These are phyloP conservation scores for Lagorchestes hirsutus DNA, from an alignment of 2,797 vertebrate genomes.

Conservation along the genomic window DNA sequence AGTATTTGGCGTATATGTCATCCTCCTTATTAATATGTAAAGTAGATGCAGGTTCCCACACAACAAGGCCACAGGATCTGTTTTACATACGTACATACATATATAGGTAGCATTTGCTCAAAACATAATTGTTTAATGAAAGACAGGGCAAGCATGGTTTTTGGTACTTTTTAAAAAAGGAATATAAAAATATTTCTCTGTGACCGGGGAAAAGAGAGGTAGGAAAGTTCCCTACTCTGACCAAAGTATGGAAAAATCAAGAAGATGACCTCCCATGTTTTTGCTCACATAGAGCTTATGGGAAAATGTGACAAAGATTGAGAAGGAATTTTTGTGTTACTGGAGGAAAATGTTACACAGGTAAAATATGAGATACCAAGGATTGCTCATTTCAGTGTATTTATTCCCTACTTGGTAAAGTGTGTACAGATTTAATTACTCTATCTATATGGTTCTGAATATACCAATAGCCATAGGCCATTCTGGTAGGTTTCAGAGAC, in stretches of 20 bases:
- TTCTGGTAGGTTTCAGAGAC: conserved; percentile 15
- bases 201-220: background rate
- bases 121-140: background rate
- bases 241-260: background rate
- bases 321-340: background rate
- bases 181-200: background rate
- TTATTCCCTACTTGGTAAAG: background rate
- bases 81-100: background rate
- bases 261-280: background rate
- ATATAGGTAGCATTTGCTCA: background rate
- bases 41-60: background rate
- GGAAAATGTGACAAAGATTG: background rate
- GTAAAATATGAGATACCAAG: background rate
- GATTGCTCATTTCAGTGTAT: background rate
- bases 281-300: background rate
- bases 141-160: background rate
- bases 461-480: background rate
- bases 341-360: background rate
- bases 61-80: background rate
- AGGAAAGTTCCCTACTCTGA: background rate
- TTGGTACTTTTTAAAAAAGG: background rate
- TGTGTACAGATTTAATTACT: background rate
- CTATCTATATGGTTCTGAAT: background rate
- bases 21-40: background rate
- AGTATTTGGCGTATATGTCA: background rate